Percentiles rank a stretch among this genome's conserved stretches.
phyloP scores from a whole-genome alignment of 2,888 invertebrate genomes.

The Calameuta pallipes region DNA sequence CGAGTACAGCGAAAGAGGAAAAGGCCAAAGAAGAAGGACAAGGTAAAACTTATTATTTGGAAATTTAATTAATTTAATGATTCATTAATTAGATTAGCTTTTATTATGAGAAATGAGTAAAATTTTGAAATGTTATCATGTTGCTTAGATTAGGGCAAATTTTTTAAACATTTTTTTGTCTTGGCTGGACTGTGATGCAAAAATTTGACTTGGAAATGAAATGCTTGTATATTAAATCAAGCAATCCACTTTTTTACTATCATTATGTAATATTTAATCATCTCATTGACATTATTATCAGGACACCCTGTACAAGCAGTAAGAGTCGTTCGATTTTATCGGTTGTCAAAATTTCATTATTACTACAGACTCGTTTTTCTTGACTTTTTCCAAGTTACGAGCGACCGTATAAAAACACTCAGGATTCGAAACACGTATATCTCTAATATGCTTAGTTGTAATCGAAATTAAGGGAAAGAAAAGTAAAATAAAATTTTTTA shows the following conservation, averaged over 20 bases:
- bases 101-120: background rate
- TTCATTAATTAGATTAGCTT: background rate
- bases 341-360: background rate
- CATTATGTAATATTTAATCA: background rate
- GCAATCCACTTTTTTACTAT: background rate
- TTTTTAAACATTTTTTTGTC: background rate
- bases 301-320: background rate
- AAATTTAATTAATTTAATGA: background rate
- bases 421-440: too few relatives aligned
- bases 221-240: background rate
- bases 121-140: background rate
- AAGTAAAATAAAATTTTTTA: background rate
- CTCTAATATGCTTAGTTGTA: too few relatives aligned
- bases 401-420: too few relatives aligned
- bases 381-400: too few relatives aligned
- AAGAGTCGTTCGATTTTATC: background rate
- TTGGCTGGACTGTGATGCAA: background rate
- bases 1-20: conserved; percentile 31
- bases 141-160: background rate
- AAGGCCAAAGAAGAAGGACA: conserved; percentile 34
- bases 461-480: background rate
- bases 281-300: background rate
- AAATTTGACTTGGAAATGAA: background rate
- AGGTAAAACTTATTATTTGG: background rate
- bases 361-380: background rate